Evolutionary conservation across 2,888 invertebrate genomes (phyloP).

Genomic region (Tetramorium bicarinatum): DNA sequence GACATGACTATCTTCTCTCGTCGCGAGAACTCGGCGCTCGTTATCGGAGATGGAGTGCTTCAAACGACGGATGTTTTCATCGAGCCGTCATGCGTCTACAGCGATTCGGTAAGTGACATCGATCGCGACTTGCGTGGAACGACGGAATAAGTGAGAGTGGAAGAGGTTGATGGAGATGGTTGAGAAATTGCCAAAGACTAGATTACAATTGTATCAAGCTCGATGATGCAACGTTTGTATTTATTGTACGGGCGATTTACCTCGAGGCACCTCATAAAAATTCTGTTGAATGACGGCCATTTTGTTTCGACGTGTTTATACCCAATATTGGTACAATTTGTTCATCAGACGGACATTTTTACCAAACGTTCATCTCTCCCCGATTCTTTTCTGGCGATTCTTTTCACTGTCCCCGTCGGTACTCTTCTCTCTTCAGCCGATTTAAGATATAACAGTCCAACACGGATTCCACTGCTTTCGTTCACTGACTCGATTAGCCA

Average conservation of each 20-base stretch:
- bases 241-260: slow-evolving; percentile 16
- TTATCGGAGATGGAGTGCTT: neutral
- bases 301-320: slow-evolving; percentile 45
- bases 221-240: slow-evolving; percentile 6
- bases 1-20: slow-evolving; percentile 75
- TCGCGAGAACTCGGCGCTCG: no score
- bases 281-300: slow-evolving; percentile 44
- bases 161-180: neutral
- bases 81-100: neutral
- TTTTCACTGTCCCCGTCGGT: slow-evolving; percentile 1
- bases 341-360: slow-evolving; percentile 5
- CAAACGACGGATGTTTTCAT: slow-evolving; percentile 18
- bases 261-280: slow-evolving; percentile 1
- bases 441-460: slow-evolving; percentile 16
- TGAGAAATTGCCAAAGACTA: slow-evolving; percentile 17
- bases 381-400: neutral
- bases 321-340: slow-evolving; percentile 14
- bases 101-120: neutral
- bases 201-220: slow-evolving; percentile 7
- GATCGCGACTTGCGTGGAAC: neutral
- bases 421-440: neutral
- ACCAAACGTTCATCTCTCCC: neutral
- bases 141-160: neutral
- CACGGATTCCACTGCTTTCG: slow-evolving; percentile 6
- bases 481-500: slow-evolving; percentile 24